Percentiles rank a stretch among this genome's conserved stretches.
Evolutionary conservation across 2,113 vertebrate species (phyloP).

Genomic region (Dunckerocampus dactyliophorus): DNA sequence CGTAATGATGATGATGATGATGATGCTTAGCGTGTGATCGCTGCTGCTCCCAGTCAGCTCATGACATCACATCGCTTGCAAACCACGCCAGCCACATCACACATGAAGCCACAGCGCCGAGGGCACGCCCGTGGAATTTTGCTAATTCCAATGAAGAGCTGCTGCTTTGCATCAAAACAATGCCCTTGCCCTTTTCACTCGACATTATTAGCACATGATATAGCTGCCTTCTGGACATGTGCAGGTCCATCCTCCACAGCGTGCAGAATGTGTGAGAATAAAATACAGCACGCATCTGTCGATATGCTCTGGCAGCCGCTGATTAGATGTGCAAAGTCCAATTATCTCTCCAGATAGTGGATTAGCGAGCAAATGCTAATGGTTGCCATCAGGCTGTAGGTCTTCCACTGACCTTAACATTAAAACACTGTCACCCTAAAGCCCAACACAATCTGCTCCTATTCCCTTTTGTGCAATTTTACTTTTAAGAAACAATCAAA

Average conservation of each 20-base stretch:
- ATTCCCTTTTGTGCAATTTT: too few relatives aligned
- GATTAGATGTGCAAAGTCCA: constrained; percentile 40
- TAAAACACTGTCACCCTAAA: neutral
- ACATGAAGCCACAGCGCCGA: neutral
- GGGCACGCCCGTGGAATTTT: constrained; percentile 9
- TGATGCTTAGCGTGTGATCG: constrained; percentile 38
- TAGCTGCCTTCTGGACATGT: neutral
- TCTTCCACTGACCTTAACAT: constrained; percentile 4
- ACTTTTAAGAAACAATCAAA: too few relatives aligned
- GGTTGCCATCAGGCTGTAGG: constrained; percentile 23
- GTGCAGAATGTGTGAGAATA: neutral
- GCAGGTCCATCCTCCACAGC: neutral
- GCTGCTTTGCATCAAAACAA: neutral
- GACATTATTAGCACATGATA: constrained; percentile 1
- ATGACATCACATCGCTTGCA: constrained; percentile 54
- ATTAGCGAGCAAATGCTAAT: constrained; percentile 40
- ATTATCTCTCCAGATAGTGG: constrained; percentile 40
- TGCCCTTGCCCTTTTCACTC: neutral
- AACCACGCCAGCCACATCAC: constrained; percentile 31
- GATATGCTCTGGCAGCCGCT: constrained; percentile 15
- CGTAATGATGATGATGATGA: constrained; percentile 34
- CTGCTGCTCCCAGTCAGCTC: constrained; percentile 20
- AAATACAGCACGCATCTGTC: constrained; percentile 23
- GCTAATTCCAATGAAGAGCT: constrained; percentile 7
- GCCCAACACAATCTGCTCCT: too few relatives aligned